These are phyloP conservation scores for Tetrao urogallus DNA, from an alignment of 2,113 vertebrate species.

Conservation along the genomic window DNA sequence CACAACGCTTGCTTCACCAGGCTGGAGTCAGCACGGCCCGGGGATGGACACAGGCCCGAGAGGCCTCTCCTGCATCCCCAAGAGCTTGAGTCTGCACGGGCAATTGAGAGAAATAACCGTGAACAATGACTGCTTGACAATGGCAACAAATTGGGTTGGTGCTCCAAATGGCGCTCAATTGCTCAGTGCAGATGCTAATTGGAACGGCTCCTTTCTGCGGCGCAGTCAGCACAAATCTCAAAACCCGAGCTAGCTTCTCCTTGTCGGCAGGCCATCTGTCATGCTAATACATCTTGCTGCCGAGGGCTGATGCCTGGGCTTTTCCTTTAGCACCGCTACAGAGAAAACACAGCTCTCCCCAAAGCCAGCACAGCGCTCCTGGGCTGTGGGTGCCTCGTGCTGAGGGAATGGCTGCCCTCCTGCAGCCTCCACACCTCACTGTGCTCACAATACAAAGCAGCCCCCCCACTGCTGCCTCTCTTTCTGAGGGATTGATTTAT, in stretches of 20 bases:
- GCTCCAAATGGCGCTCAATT: slow-evolving; percentile 48
- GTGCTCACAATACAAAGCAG: background rate
- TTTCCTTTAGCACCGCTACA: background rate
- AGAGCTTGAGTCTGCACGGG: background rate
- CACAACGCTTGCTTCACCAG: background rate
- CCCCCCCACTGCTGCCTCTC: background rate
- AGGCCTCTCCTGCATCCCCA: background rate
- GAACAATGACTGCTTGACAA: slow-evolving; percentile 37
- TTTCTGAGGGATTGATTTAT: slow-evolving; percentile 9
- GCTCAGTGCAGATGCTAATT: slow-evolving; percentile 40
- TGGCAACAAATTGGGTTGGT: slow-evolving; percentile 47
- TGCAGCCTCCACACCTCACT: background rate
- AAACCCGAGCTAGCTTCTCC: slow-evolving; percentile 35
- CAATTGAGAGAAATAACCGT: background rate
- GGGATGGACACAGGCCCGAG: background rate
- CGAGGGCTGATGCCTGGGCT: background rate
- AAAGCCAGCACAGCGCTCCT: background rate
- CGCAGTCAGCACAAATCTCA: slow-evolving; percentile 62
- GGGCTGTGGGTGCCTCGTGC: background rate
- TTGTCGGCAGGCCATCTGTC: slow-evolving; percentile 64
- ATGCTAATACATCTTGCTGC: slow-evolving; percentile 42
- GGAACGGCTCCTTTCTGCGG: slow-evolving; percentile 29
- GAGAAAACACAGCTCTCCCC: background rate
- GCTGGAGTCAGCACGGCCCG: background rate
- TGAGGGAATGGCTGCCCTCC: background rate